A percentile compares a stretch with the other conserved stretches of the same genome.
phyloP scores from a whole-genome alignment of 2,888 invertebrate species.

The Neoaliturus tenellus region DNA sequence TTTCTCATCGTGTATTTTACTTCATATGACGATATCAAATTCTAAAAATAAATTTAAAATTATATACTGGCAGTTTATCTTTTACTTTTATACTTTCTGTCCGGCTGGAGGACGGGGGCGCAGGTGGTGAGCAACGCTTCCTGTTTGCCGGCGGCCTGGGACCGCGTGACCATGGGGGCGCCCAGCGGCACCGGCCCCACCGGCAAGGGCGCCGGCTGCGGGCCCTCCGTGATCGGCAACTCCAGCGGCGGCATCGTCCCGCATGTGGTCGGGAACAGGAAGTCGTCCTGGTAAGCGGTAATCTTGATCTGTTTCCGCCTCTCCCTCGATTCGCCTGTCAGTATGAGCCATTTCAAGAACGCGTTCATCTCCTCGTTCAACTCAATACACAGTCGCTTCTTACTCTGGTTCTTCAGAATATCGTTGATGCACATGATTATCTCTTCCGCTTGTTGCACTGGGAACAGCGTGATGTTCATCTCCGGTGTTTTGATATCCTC shows the following conservation, averaged over 20 bases:
- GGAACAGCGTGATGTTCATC: neutral
- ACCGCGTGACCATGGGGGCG: neutral
- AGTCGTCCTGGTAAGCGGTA: neutral
- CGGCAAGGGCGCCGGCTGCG: no score
- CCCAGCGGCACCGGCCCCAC: no score
- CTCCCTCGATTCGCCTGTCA: constrained; percentile 13
- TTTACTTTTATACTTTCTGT: no score
- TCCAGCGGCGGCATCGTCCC: neutral
- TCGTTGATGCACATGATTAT: constrained; percentile 29
- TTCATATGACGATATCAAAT: no score
- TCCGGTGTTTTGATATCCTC: neutral
- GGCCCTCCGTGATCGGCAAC: neutral
- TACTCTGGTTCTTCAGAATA: neutral
- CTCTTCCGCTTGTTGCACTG: neutral
- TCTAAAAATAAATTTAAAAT: no score
- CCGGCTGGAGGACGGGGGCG: neutral
- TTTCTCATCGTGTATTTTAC: no score
- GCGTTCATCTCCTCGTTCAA: constrained; percentile 31
- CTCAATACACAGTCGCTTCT: constrained; percentile 13
- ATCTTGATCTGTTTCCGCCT: neutral
- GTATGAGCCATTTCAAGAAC: constrained; percentile 22
- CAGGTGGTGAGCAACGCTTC: neutral
- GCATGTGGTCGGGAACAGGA: constrained; percentile 20
- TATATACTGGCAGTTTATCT: no score
- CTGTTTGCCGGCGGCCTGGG: neutral